phyloP scores from a whole-genome alignment of 2,888 invertebrate genomes.

The Eristalis arbustorum region DNA sequence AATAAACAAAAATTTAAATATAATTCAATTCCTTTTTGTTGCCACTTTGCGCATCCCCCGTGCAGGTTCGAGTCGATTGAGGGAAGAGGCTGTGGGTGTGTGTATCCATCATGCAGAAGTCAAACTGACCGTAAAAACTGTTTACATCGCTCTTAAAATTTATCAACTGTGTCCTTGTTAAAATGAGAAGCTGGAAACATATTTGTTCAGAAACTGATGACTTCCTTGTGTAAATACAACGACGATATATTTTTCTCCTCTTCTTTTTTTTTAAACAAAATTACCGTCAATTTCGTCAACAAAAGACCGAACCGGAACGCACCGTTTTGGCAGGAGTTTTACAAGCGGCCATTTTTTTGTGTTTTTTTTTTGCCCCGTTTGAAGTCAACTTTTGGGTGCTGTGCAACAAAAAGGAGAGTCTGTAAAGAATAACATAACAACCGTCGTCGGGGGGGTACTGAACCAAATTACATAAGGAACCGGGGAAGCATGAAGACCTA shows the following conservation, averaged over 20 bases:
- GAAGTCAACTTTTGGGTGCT: neutral
- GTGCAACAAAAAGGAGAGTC: neutral
- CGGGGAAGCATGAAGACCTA: conserved; percentile 62
- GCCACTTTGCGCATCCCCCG: neutral
- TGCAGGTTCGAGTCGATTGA: neutral
- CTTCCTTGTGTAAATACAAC: neutral
- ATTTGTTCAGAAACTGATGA: conserved; percentile 3
- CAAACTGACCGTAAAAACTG: conserved; percentile 36
- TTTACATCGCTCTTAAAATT: conserved; percentile 19
- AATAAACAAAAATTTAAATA: neutral
- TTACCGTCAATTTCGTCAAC: conserved; percentile 22
- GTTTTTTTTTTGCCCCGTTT: neutral
- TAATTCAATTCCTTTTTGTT: neutral
- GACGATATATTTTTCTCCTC: neutral
- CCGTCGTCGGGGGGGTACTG: neutral
- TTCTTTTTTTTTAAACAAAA: neutral
- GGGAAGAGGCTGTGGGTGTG: neutral
- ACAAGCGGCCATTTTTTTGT: conserved; percentile 25
- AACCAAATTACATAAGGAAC: conserved; percentile 46
- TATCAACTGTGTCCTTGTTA: conserved; percentile 18
- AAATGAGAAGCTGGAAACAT: neutral
- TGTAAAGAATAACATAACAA: conserved; percentile 12
- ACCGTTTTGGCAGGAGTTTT: conserved; percentile 27
- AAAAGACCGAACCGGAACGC: conserved; percentile 15
- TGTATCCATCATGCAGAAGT: neutral